Base-by-base conservation (phyloP, 2,797 vertebrate species). In the Streptopelia turtur region DNA sequence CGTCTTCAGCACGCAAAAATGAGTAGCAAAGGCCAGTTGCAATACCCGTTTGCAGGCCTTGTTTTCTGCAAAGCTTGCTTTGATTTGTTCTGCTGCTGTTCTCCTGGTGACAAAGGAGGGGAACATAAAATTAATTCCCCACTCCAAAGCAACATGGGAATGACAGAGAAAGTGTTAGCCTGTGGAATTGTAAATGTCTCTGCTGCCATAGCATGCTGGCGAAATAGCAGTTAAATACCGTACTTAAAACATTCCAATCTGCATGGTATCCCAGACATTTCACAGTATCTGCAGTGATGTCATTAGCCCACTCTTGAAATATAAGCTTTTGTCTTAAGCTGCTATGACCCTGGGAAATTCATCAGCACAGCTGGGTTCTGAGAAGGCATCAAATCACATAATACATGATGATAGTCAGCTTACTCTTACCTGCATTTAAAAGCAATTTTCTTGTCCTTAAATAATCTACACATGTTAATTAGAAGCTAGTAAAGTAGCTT, bases 381-480 rank as follows among this genome's bases (percentile, higher is more conserved):
- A 52, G 21, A 60, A 88, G 65, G 66, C 87, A 83, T 90, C 92
- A 94, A 83, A 85, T 87, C 76, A n/a, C 56, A 65, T 23, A 93
- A 87, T 93, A 53, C 80, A 55, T 52, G n/a, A 68, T 81, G 82
- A 89, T 33, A 97, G 83, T 83, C 75, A 56, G 31, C 47, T 93
- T 87, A 74, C 55, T 94, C 87, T 96, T 96, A 97, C 97, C 96
- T 97, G 91, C 81, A 61, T 97, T 97, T 95, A 96, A 97, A 96
- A 96, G 95, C 93, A 95, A 94, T 97, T 97, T 97, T 96, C 96
- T 93, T 45, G 39, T 94, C 96, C 87, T 96, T 97, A 97, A 97
- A 97, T 97, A 97, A 97, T 95, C 80, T 92, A 95, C 56, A 39
- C 83, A 83, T 94, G 95, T 95, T 97, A 97, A 97, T 98, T 97